These are phyloP conservation scores for Madoqua kirkii DNA, from an alignment of 2,113 vertebrate genomes.

Conservation along the genomic window DNA sequence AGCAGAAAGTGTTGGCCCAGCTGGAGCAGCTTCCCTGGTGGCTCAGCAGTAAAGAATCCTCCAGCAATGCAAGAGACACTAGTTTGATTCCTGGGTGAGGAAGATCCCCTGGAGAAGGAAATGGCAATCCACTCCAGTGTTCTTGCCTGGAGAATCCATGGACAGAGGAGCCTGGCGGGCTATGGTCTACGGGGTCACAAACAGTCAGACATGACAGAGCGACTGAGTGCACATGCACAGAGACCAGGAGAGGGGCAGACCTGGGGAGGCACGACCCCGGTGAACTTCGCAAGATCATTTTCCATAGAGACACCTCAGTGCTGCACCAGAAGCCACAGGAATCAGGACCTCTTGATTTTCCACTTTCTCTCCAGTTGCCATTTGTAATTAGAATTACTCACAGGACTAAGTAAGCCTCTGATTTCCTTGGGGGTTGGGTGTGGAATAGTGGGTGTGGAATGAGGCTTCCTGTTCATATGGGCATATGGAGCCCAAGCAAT, in stretches of 20 bases:
- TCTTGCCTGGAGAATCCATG: not conserved
- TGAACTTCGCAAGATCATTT: not conserved
- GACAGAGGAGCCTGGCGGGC: not conserved
- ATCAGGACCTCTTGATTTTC: not conserved
- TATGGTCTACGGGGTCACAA: not conserved
- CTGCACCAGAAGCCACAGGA: not conserved
- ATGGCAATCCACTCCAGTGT: not conserved
- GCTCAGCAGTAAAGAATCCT: not conserved
- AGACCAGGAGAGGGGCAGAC: not conserved
- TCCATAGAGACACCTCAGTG: not conserved
- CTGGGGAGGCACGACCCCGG: accelerated
- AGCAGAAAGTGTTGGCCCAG: not conserved
- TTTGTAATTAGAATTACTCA: not conserved
- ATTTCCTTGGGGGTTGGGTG: not conserved
- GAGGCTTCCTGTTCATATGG: not conserved
- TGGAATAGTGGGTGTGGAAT: not conserved
- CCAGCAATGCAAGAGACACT: not conserved
- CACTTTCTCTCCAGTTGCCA: not conserved
- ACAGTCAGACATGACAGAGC: not conserved
- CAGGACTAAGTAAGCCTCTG: not conserved
- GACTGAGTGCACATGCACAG: not conserved
- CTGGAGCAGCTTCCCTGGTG: not conserved
- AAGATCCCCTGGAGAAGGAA: not conserved
- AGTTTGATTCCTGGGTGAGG: not conserved
- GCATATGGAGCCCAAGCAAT: not conserved